These are phyloP conservation scores for Micrastur ruficollis DNA, from an alignment of 2,797 vertebrate species.

Conservation along the genomic window DNA sequence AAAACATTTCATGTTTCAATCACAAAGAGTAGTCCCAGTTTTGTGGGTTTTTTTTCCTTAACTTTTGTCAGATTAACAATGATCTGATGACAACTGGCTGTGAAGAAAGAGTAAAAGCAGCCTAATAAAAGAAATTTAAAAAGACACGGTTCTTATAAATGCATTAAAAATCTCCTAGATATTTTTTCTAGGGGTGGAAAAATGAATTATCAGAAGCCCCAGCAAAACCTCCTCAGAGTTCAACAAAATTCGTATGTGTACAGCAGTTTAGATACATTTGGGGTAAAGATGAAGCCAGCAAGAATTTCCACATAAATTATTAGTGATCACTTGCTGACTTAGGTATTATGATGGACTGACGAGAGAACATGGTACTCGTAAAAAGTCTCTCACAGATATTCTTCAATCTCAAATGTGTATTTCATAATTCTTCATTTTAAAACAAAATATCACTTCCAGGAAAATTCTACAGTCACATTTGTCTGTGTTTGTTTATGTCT, in stretches of 20 bases:
- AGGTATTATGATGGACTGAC: not conserved
- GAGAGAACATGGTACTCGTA: not conserved
- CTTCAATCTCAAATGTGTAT: not conserved
- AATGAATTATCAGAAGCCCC: not conserved
- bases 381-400: not conserved
- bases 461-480: not conserved
- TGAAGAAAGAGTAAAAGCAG: conserved; percentile 15
- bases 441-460: not conserved
- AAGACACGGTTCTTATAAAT: not conserved
- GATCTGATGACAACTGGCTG: not conserved
- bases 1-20: not conserved
- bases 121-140: not conserved
- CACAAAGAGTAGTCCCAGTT: not conserved
- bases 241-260: not conserved
- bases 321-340: not conserved
- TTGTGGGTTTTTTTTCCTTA: not conserved
- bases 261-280: not conserved
- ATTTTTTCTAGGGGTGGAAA: not conserved
- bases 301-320: not conserved
- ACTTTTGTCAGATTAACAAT: not conserved
- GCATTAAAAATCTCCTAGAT: not conserved
- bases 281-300: not conserved
- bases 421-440: not conserved
- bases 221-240: not conserved
- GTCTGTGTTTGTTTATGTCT: not conserved